Base-by-base conservation (phyloP, 2,113 vertebrate genomes). In the Bubo scandiacus region DNA sequence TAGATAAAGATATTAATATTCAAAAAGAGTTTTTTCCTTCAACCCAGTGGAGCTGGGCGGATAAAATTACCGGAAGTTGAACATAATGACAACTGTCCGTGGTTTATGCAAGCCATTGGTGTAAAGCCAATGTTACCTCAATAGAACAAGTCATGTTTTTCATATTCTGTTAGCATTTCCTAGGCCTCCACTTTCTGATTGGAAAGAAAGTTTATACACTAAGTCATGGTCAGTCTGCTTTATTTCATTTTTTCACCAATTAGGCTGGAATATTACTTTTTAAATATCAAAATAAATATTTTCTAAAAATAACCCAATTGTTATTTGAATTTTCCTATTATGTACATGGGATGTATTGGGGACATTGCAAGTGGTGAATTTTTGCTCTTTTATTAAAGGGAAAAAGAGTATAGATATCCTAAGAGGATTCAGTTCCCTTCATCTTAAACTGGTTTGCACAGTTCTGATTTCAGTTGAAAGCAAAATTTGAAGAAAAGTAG, bases 21-120 rank as follows among this genome's bases (percentile, higher is more conserved):
- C 59, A 86, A 79, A 94, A 96, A 91, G 26, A 90, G 26, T 82
- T 96, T 97, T 95, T 55, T 75, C 58, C 38, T 90, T 96, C 93
- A 97, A 92, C 49, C 57, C 63, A 74, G 54, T 88, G 91, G 86
- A 96, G 54, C 75, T 96, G 59, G 65, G 81, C 34, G 93, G 78
- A 92, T 73, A 77, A 93, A 93, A 88, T 94, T 89, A 97, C 88
- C 75, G 97, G 84, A 97, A 70, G 89, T 38, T 94, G 82, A 94
- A 61, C 16, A 55, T 47, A 72, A 94, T 77, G 85, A 81, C 68
- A 88, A 79, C 63, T 92, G 94, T 66, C 72, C 26, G 5, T 23
- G 49, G n/a, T 68, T 84, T 86, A 38, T 84, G 61, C 58, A 84
- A 95, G 80, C 11, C 42, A 70, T 36, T 94, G 88, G 47, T 92